Base-by-base conservation (phyloP, 1,140 invertebrate genomes). In the Drosophila arizonae region DNA sequence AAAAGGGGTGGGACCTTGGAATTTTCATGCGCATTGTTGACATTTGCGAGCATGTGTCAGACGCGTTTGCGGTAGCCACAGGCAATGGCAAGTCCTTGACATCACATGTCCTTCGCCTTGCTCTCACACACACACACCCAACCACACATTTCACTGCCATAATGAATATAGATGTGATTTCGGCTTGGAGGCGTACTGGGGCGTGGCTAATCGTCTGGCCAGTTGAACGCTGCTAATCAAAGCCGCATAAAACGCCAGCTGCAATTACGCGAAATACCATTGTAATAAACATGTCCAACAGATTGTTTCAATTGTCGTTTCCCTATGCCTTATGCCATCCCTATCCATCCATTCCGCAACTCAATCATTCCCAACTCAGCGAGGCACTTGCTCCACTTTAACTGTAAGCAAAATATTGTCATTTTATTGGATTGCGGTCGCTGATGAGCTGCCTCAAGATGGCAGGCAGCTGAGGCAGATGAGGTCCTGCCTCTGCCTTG, bases 101-200 rank as follows among this genome's bases (percentile, higher is more conserved):
- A 70, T 56, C 65, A 69, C 71, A 73, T 68, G 66, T 73, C 57
- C 71, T 62, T 50, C 45, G 36, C 26, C 39, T 48, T 15, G 10
- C 61, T 15, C 43, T 2, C 61, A 52, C 61, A 52, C 45, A 57
- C 52, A 55, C 45, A 33, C 58, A 58, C 48, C 54, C 48, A 54
- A 39, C 63, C 60, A 64, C 41, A 58, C 51, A 43, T 11, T 24
- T 55, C 45, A 30, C 72, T 74, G 71, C 82, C 77, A 88, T 90
- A 90, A 90, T 90, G 89, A 90, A 90, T 90, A 90, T 90, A 90
- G 84, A 90, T 90, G 81, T 84, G 78, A 79, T 64, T 79, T 81
- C 62, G 76, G 15, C 15, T 76, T 61, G 65, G n/a, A 67, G 69
- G 48, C 62, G 71, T 26, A 13, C n/a, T 30, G 72, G 87, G 88